Base-by-base conservation (phyloP, 2,888 invertebrate species). In the Sacculina carcini region DNA sequence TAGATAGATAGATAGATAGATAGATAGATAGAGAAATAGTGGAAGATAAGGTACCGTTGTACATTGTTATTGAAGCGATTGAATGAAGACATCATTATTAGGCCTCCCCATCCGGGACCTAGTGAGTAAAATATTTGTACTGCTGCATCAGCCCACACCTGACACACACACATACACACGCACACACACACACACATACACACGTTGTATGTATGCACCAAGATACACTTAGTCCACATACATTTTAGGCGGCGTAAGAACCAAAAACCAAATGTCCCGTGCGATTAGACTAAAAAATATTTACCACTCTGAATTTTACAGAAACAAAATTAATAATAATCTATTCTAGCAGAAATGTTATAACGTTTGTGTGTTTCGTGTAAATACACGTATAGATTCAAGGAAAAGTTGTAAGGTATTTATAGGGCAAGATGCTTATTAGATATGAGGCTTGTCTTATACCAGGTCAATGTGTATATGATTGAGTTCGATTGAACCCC, bases 71-170 rank as follows among this genome's bases (percentile, higher is more conserved):
- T 70, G 61, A 81, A 81, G 56, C 73, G 68, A 64, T 82, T 84
- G 62, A 78, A 85, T 62, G 84, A 84, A 31, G 83, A 79, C 78
- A 82, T 80, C 62, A 80, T 80, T 51, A 83, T 71, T 51, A 85
- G 74, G 7, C 82, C 81, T 39, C 84, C 84, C 78, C 82, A 82
- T 6, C 83, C 83, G 1, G 83, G 81, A 2, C 87, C 87, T 19
- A 89, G 73, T 0, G 87, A 86, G 63, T 79, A 89, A 66, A 89
- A 86, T 57, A 89, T 79, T 66, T 89, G 87, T n/a, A 84, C 77
- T 0, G 85, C 84, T 1, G 89, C 89, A 64, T 87, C 86, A 1
- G 81, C 78, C 89, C 89, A 89, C 5, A 87, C 79, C 82, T 82
- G 60, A 38, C 58, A 51, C 51, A 7, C 38, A 24, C 38, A 4